Evolutionary conservation across 2,888 invertebrate species (phyloP), one percentile per base, ranked within the genome.

Genomic region (Prenolepis imparis): DNA sequence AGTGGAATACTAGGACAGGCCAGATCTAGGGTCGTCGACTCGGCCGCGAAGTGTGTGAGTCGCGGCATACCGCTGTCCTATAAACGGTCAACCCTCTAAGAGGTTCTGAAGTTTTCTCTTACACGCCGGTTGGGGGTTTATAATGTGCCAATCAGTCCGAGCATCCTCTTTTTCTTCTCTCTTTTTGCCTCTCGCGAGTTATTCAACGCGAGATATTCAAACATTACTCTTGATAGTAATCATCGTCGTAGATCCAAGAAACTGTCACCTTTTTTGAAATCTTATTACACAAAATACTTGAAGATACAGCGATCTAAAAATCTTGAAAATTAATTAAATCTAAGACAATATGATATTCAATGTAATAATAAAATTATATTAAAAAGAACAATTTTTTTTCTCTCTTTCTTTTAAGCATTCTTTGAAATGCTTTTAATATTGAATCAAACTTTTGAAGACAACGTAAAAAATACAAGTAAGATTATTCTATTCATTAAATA

Each of bases 1-100:
- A 86, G 80, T 88, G 87, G 87, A 87, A 83, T 86, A 89, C 82
- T 89, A 83, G 88, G 87, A 44, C 85, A 89, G 74, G 68, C 82
- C 66, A 83, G 75, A 68, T 81, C 48, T 67, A 84, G 84, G 85
- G 87, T 90, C 87, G 78, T 70, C 84, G 90, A 88, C 86, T 84
- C 77, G 52, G 68, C 59, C 66, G 64, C 81, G 82, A 67, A 84
- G 77, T n/a, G 32, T 64, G 12, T 73, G 18, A 48, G 68, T 70
- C 85, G 75, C 85, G 83, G 70, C 82, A 64, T 83, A 84, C 82
- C 82, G 73, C 74, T 82, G 86, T 87, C 81, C 87, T 77, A 88
- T 84, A 88, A 89, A 86, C 82, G 72, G 44, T 39, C 83, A 66
- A 83, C 80, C 82, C 77, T 36, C 21, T 82, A 66, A 55, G 28